These are phyloP conservation scores for Pogonomyrmex californicus DNA, from an alignment of 1,140 invertebrate species.

Conservation along the genomic window DNA sequence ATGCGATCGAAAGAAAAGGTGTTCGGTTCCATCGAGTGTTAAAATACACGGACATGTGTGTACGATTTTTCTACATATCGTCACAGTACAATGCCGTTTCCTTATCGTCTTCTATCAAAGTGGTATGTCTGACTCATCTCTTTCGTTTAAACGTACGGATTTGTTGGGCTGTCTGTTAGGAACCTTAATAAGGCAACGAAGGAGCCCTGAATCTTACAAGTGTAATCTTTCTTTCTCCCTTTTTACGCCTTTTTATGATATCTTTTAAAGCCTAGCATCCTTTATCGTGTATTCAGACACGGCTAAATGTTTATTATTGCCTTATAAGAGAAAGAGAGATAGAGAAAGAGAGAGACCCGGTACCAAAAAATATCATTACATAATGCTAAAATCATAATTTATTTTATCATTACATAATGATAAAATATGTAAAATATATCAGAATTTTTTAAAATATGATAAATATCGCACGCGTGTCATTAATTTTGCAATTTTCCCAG, in stretches of 20 bases:
- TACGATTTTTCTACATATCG: constrained; percentile 17
- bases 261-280: constrained; percentile 43
- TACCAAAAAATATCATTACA: constrained; percentile 59
- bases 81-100: constrained; percentile 19
- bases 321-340: constrained; percentile 52
- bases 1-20: constrained; percentile 65
- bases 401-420: neutral
- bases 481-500: neutral
- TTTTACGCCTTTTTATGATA: constrained; percentile 45
- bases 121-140: constrained; percentile 61
- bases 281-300: constrained; percentile 44
- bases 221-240: constrained; percentile 54
- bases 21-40: constrained; percentile 50
- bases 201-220: constrained; percentile 78
- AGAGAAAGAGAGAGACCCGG: constrained; percentile 69
- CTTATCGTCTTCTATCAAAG: constrained; percentile 48
- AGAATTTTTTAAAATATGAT: constrained; percentile 13
- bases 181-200: constrained; percentile 83
- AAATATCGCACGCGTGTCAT: neutral
- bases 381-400: constrained; percentile 14
- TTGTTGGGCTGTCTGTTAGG: constrained; percentile 75
- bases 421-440: constrained; percentile 49
- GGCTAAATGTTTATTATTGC: constrained; percentile 60
- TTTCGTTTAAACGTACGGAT: constrained; percentile 62
- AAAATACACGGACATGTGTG: constrained; percentile 26